phyloP scores from a whole-genome alignment of 1,140 invertebrate species.

The Maniola jurtina region DNA sequence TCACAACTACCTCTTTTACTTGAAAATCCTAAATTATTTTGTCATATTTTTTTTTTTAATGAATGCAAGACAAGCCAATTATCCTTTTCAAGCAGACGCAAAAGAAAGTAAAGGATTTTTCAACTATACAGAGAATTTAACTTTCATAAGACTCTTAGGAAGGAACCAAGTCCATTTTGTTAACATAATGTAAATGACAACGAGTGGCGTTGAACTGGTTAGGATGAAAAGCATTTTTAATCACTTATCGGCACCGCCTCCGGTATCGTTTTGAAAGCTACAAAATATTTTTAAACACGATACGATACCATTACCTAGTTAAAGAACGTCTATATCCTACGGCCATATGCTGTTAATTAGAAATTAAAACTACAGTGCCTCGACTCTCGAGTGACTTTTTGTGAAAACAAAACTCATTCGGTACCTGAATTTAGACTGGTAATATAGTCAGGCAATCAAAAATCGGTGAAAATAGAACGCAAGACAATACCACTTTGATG shows the following conservation, averaged over 20 bases:
- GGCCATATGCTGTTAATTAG: neutral
- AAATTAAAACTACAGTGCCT: neutral
- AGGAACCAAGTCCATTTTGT: conserved; percentile 51
- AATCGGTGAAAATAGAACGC: no score
- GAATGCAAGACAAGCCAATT: no score
- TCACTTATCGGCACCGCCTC: conserved; percentile 45
- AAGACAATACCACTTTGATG: no score
- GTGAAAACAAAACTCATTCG: neutral
- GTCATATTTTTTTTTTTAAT: no score
- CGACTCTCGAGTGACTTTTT: neutral
- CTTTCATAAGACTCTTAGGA: neutral
- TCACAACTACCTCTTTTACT: no score
- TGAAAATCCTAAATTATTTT: no score
- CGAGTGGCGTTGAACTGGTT: conserved; percentile 62
- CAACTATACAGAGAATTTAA: conserved; percentile 4
- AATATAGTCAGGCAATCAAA: no score
- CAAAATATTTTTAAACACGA: conserved; percentile 37
- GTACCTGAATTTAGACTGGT: neutral
- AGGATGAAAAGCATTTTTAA: conserved; percentile 52
- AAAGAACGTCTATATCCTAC: neutral
- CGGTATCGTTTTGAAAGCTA: conserved; percentile 44
- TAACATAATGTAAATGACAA: conserved; percentile 68
- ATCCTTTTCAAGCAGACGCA: no score
- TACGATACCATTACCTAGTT: conserved; percentile 5
- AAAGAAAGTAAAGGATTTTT: neutral